Evolutionary conservation across 2,888 invertebrate species (phyloP), one percentile per base, ranked within the genome.

Genomic region (Campoplex capitator): DNA sequence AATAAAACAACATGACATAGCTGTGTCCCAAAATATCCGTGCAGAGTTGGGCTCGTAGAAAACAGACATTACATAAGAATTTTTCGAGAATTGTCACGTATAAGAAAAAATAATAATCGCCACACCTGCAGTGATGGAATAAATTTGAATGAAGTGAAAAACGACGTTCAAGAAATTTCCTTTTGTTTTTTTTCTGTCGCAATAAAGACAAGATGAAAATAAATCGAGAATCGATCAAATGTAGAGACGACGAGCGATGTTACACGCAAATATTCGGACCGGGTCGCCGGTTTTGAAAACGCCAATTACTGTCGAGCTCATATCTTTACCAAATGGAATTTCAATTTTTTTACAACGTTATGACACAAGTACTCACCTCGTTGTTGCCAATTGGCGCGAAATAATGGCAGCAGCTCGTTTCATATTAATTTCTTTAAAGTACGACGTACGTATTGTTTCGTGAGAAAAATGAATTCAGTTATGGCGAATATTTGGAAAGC

Each of bases 341-440:
- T 67, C 4, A 35, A 38, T 18, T 62, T 11, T 54, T 4, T 51
- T 38, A 8, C n/a, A 16, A 73, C 28, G 23, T 28, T 4, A n/a
- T 3, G 11, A 11, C 38, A 38, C 13, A 58, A 16, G 38, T 67
- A 38, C 88, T 90, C 91, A 94, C 94, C 93, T 93, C 58, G 92
- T 68, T 70, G 89, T 90, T 86, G 93, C 93, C 92, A 94, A 93
- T 65, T 91, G 92, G 62, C 94, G 92, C 6, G 91, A 90, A 88
- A 93, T 86, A 9, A 88, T 88, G 2, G 77, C 38, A 16, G 91
- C 87, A 42, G 91, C 88, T 84, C 93, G 92, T 81, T 93, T 93
- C 94, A 94, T 94, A 68, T 89, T 92, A 23, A 38, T 71, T 62
- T 9, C n/a, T 8, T 56, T 54, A 42, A 78, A 78, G 65, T 82